phyloP scores from a whole-genome alignment of 2,888 invertebrate species.

The Phlogophora meticulosa region DNA sequence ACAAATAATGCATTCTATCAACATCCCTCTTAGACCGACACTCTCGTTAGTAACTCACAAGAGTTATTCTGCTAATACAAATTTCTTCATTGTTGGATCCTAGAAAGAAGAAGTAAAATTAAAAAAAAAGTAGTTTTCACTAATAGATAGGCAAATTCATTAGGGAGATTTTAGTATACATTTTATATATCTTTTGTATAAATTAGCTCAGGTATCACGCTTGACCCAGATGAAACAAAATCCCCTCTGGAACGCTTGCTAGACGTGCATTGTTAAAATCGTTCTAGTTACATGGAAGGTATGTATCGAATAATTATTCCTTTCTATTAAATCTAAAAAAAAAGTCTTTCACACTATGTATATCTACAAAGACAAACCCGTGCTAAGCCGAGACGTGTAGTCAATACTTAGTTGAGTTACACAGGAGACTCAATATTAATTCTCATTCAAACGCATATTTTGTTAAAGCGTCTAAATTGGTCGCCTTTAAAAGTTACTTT shows the following conservation, averaged over 20 bases:
- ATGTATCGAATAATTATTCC: constrained; percentile 13
- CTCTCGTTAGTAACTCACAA: constrained; percentile 20
- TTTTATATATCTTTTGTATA: constrained; percentile 21
- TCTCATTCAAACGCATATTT: constrained; percentile 26
- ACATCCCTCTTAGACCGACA: constrained; percentile 19
- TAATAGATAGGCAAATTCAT: constrained; percentile 17
- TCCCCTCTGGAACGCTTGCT: constrained; percentile 19
- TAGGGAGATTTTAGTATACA: too few relatives aligned
- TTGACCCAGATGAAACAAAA: constrained; percentile 19
- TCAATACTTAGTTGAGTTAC: constrained; percentile 23
- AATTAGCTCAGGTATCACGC: constrained; percentile 16
- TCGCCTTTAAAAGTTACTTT: too few relatives aligned
- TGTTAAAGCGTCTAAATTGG: too few relatives aligned
- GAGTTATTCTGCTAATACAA: too few relatives aligned
- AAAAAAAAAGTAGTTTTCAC: constrained; percentile 8
- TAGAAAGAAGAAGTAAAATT: constrained; percentile 20
- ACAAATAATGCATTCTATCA: constrained; percentile 22
- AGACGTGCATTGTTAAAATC: constrained; percentile 15
- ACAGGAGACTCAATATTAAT: constrained; percentile 22
- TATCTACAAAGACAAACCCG: constrained; percentile 14
- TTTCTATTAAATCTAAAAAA: constrained; percentile 13
- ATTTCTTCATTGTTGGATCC: constrained; percentile 18
- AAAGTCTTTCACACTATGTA: constrained; percentile 8
- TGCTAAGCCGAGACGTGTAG: constrained; percentile 20
- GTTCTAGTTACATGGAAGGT: constrained; percentile 21